Evolutionary conservation across 1,140 invertebrate species (phyloP).

Genomic region (Sitophilus oryzae): DNA sequence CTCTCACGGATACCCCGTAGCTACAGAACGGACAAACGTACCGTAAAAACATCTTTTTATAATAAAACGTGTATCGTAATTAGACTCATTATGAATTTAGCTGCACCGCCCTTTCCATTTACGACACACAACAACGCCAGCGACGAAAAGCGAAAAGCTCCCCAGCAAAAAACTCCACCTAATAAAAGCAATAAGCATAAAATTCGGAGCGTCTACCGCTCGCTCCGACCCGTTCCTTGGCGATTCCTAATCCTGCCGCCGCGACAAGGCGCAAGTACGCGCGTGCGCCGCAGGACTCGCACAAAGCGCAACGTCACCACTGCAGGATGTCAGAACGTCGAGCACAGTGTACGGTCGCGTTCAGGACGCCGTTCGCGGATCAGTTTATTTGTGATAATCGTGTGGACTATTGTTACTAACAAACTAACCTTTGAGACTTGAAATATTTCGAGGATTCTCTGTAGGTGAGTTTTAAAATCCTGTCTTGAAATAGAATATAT

Average conservation of each 20-base stretch:
- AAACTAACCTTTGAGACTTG: no score
- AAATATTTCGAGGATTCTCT: no score
- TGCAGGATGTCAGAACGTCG: conserved; percentile 11
- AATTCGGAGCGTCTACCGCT: conserved; percentile 1
- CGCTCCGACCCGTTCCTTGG: background rate
- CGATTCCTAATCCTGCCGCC: background rate
- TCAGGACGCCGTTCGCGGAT: background rate
- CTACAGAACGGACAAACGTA: no score
- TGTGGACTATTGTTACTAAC: no score
- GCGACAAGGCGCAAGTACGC: conserved; percentile 18
- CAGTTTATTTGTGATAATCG: background rate
- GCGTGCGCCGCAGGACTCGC: conserved; percentile 13
- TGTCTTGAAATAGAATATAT: no score
- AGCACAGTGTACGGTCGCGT: conserved; percentile 2
- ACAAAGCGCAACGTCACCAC: conserved; percentile 15
- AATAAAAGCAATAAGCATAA: conserved; percentile 4
- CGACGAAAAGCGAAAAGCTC: background rate
- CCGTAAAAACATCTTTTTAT: no score
- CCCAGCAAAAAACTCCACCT: background rate
- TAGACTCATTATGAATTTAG: background rate
- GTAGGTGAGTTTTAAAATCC: no score
- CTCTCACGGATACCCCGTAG: no score
- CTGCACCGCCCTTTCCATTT: background rate
- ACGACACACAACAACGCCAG: background rate
- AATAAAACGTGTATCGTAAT: no score